Percentiles rank a stretch among this genome's conserved stretches.
Evolutionary conservation across 2,888 invertebrate genomes (phyloP).

Genomic region (Philereme transversata): DNA sequence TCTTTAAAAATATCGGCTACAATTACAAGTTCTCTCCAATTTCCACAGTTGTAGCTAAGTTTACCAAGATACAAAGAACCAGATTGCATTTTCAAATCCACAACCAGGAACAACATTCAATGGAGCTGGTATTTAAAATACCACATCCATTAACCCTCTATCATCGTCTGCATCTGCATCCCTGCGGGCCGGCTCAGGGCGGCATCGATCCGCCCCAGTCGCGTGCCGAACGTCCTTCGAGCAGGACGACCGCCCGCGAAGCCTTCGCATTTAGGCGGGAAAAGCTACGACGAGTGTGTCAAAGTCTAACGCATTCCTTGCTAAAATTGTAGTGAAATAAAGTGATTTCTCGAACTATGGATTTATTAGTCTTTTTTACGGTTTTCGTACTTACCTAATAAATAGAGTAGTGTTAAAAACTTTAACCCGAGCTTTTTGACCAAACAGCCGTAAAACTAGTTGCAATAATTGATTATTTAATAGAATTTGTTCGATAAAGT

Average conservation of each 20-base stretch:
- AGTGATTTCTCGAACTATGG: neutral
- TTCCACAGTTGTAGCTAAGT: too few species aligned
- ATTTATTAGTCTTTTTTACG: neutral
- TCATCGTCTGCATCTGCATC: constrained; percentile 74
- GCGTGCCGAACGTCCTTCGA: constrained; percentile 61
- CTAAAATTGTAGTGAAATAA: too few species aligned
- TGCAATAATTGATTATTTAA: neutral
- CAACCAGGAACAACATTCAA: too few species aligned
- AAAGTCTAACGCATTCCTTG: neutral
- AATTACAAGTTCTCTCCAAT: too few species aligned
- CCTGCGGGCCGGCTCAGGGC: constrained; percentile 71
- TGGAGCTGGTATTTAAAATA: constrained; percentile 12
- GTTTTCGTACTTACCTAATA: neutral
- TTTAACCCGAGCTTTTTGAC: neutral
- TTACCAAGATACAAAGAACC: too few species aligned
- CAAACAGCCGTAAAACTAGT: neutral
- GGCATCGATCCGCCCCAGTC: constrained; percentile 78
- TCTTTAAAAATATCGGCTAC: too few species aligned
- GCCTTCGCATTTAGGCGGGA: constrained; percentile 78
- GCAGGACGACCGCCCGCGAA: constrained; percentile 62
- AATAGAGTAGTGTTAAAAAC: neutral
- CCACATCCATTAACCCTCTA: constrained; percentile 42
- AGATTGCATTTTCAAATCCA: too few species aligned
- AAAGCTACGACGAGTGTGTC: constrained; percentile 36
- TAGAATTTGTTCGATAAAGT: too few species aligned